phyloP scores from a whole-genome alignment of 1,140 invertebrate genomes.

The Epicauta chinensis region DNA sequence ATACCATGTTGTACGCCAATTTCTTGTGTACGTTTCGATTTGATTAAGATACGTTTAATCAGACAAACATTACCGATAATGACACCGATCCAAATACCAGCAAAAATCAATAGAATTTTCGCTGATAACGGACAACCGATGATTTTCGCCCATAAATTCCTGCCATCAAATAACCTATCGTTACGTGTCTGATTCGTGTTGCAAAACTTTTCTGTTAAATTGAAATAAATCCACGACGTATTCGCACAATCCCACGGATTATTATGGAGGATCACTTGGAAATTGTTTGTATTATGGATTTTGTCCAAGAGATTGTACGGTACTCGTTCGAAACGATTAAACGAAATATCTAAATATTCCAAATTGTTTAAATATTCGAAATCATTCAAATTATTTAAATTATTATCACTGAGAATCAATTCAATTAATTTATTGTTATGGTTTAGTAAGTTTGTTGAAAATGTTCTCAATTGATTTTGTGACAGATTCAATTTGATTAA shows the following conservation, averaged over 20 bases:
- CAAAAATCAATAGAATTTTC: background rate
- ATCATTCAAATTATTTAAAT: slow-evolving; percentile 1
- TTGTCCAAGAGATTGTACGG: background rate
- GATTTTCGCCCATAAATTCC: too few species aligned
- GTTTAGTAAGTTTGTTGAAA: background rate
- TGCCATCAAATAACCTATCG: too few species aligned
- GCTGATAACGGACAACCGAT: too few species aligned
- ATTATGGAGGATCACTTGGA: background rate
- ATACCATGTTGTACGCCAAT: too few species aligned
- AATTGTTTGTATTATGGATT: background rate
- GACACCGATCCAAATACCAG: background rate
- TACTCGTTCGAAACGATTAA: background rate
- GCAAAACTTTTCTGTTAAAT: background rate
- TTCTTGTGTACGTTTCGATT: background rate
- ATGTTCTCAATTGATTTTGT: background rate
- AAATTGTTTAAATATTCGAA: slow-evolving; percentile 4
- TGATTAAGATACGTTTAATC: slow-evolving; percentile 2
- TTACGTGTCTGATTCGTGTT: background rate
- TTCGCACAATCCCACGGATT: slow-evolving; percentile 7
- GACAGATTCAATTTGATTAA: slow-evolving; percentile 4
- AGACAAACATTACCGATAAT: slow-evolving; percentile 3
- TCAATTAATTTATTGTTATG: slow-evolving; percentile 1
- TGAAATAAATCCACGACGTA: background rate
- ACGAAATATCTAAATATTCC: background rate
- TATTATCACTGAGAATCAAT: slow-evolving; percentile 1